Evolutionary conservation across 2,113 vertebrate genomes (phyloP).

Genomic region (Eupsittula cactorum): DNA sequence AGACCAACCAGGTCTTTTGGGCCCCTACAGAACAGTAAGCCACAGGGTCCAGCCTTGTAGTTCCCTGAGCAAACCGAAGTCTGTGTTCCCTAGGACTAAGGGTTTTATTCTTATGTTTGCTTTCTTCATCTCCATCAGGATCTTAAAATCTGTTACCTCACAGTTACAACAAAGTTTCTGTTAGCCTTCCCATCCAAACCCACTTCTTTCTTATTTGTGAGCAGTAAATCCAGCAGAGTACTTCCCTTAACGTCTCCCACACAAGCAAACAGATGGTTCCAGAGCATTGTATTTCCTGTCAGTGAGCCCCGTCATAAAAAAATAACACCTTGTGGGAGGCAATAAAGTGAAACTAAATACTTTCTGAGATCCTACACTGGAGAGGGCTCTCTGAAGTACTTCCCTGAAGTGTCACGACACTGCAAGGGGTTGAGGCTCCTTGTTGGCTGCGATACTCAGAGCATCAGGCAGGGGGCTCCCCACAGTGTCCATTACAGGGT

Average conservation of each 20-base stretch:
- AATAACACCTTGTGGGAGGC: neutral
- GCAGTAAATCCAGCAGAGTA: neutral
- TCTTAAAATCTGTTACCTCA: neutral
- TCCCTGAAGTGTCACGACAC: neutral
- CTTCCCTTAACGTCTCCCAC: neutral
- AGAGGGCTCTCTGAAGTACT: neutral
- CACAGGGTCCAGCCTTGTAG: neutral
- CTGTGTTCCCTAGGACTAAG: neutral
- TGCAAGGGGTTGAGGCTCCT: neutral
- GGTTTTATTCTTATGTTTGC: neutral
- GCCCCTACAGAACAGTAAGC: neutral
- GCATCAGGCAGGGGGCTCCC: neutral
- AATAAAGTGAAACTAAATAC: neutral
- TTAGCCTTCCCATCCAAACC: neutral
- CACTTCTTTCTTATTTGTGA: neutral
- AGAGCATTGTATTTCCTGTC: neutral
- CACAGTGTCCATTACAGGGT: fast-evolving
- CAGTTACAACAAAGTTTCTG: neutral
- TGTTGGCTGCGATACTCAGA: neutral
- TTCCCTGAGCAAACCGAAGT: neutral
- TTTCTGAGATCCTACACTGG: neutral
- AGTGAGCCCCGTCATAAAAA: neutral
- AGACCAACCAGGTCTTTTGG: neutral
- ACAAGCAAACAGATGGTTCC: neutral
- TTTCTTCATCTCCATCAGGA: neutral